phyloP scores from a whole-genome alignment of 2,888 invertebrate genomes.

The Carabus problematicus region DNA sequence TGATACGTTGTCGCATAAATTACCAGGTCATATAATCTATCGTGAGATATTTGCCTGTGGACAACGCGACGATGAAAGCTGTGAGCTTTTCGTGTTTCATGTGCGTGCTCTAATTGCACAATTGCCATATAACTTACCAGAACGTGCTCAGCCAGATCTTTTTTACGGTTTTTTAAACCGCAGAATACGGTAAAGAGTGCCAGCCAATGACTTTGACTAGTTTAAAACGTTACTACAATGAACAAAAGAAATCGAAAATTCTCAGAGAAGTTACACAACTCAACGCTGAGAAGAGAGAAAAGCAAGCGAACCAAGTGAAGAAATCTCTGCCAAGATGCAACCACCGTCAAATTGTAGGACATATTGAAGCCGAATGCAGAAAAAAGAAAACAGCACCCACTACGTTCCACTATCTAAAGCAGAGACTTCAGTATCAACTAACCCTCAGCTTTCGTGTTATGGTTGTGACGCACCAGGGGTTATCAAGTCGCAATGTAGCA shows the following conservation, averaged over 20 bases:
- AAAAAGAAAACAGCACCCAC: neutral
- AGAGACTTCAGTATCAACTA: too few relatives aligned
- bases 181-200: conserved; percentile 13
- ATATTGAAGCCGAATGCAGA: neutral
- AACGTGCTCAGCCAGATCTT: conserved; percentile 22
- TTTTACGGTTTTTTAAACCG: conserved; percentile 25
- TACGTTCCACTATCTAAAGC: neutral
- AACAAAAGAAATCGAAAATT: neutral
- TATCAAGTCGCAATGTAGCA: too few relatives aligned
- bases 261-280: neutral
- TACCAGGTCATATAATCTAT: conserved; percentile 16
- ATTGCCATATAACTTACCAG: conserved; percentile 18
- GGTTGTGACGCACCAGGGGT: too few relatives aligned
- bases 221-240: neutral
- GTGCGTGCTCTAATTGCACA: conserved; percentile 4
- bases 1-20: conserved; percentile 7
- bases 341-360: neutral
- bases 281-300: neutral
- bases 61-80: conserved; percentile 12
- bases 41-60: conserved; percentile 9
- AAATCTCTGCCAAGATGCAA: neutral
- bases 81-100: conserved; percentile 23
- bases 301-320: neutral
- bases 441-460: too few relatives aligned
- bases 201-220: neutral